phyloP scores from a whole-genome alignment of 1,140 invertebrate genomes.

The Odontomachus brunneus region DNA sequence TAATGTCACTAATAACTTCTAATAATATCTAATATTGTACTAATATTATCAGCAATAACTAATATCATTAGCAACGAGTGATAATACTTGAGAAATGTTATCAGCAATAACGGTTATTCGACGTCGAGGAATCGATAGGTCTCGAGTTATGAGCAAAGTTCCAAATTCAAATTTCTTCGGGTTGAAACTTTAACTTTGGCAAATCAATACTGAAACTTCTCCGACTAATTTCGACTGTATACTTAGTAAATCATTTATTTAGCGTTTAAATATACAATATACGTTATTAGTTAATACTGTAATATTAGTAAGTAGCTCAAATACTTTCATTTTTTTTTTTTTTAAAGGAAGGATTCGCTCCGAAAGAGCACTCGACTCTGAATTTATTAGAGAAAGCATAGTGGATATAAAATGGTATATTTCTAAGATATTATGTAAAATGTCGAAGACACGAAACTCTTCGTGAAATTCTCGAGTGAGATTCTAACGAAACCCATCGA shows the following conservation, averaged over 20 bases:
- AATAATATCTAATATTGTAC: too few relatives aligned
- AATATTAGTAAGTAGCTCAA: too few relatives aligned
- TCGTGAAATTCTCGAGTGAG: constrained; percentile 6
- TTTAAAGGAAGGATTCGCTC: not conserved
- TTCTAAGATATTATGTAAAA: not conserved
- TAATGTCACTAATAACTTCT: too few relatives aligned
- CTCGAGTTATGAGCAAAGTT: not conserved
- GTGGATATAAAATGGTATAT: not conserved
- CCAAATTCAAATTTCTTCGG: not conserved
- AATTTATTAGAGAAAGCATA: not conserved
- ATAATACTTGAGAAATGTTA: too few relatives aligned
- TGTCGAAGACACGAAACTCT: not conserved
- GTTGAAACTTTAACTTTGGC: not conserved
- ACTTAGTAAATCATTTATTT: not conserved
- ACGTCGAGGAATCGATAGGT: not conserved
- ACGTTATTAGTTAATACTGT: too few relatives aligned
- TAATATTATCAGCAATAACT: not conserved
- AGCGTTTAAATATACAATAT: too few relatives aligned
- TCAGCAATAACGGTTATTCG: constrained; percentile 8
- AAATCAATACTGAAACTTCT: not conserved
- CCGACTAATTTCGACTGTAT: not conserved
- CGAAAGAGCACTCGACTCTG: not conserved
- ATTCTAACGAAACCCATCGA: not conserved
- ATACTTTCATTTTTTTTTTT: not conserved
- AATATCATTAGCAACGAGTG: too few relatives aligned